Base-by-base conservation (phyloP, 2,888 invertebrate species). In the Aproaerema taeniolella region DNA sequence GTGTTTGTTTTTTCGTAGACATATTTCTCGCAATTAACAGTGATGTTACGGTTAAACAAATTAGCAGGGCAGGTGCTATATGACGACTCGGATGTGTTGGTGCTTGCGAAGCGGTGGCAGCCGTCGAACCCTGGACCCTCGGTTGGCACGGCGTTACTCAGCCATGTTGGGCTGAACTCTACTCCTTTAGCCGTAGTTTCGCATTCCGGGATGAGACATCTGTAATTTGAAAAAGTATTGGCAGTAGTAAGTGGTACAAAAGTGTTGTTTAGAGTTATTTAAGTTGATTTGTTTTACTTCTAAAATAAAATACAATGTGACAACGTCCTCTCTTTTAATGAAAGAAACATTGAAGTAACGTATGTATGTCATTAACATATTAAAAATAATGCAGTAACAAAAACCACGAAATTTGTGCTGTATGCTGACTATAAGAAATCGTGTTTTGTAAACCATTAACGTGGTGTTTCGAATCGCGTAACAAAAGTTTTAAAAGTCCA, bases 31-130 rank as follows among this genome's bases (percentile, higher is more conserved):
- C 82, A 82, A 1, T 39, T 29, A 6, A 55, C 41, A 1, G 53
- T 36, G 0, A 14, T 43, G 25, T 50, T 40, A 0, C 46, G 50
- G 42, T 82, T 47, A 47, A 82, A 82, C 38, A 70, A 58, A 1
- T 46, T 34, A 0, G 65, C 63, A 0, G 80, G 74, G 38, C 82
- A 82, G n/a, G 52, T 47, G 11, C 43, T 34, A 6, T 28, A 8
- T 2, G 15, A 28, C 8, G 5, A 14, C 1, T 10, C 16, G 8
- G 28, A 15, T 20, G 12, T 28, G 29, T 7, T 13, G 9, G 9
- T 36, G 37, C 20, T 17, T 17, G 9, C 35, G 24, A 55, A 89
- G 0, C 88, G 75, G 33, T 69, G 62, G 49, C 89, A 89, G 35
- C 76, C 76, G 38, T 87, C 81, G 45, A 79, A 61, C 1, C 48